Percentiles rank a stretch among this genome's conserved stretches.
These are phyloP conservation scores for Chelonus insularis DNA, from an alignment of 1,140 invertebrate genomes.

Conservation along the genomic window DNA sequence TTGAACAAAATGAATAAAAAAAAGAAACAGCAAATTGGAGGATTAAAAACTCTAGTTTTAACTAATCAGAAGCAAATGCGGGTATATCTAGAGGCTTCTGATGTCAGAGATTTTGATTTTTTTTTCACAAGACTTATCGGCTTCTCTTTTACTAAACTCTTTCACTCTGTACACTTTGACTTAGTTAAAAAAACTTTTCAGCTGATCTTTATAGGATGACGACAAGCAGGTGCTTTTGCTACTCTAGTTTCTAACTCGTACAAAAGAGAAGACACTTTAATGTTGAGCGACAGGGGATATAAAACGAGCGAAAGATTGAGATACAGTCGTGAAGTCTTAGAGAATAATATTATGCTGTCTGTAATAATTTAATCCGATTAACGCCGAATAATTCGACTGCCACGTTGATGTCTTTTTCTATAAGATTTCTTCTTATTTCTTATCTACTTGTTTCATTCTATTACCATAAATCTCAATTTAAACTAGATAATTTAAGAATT, in stretches of 20 bases:
- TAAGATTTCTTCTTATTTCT: background rate
- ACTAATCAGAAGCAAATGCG: too few species aligned
- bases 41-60: too few species aligned
- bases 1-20: background rate
- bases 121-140: too few species aligned
- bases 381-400: slow-evolving; percentile 29
- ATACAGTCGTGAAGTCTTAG: slow-evolving; percentile 32
- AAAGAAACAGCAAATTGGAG: background rate
- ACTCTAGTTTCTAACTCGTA: background rate
- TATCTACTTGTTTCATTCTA: background rate
- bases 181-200: too few species aligned
- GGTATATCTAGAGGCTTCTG: too few species aligned
- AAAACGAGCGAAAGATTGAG: slow-evolving; percentile 22
- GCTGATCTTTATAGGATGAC: too few species aligned
- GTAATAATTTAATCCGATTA: slow-evolving; percentile 47
- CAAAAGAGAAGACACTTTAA: background rate
- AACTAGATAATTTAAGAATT: too few species aligned
- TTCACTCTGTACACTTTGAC: too few species aligned
- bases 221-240: background rate
- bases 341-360: slow-evolving; percentile 41
- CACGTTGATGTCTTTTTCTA: slow-evolving; percentile 11
- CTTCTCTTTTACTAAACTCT: too few species aligned
- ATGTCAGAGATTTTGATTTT: too few species aligned
- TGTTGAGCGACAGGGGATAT: background rate
- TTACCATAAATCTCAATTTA: too few species aligned